Evolutionary conservation across 2,888 invertebrate species (phyloP), one percentile per base, ranked within the genome.

Genomic region (Drosophila anomalipes): DNA sequence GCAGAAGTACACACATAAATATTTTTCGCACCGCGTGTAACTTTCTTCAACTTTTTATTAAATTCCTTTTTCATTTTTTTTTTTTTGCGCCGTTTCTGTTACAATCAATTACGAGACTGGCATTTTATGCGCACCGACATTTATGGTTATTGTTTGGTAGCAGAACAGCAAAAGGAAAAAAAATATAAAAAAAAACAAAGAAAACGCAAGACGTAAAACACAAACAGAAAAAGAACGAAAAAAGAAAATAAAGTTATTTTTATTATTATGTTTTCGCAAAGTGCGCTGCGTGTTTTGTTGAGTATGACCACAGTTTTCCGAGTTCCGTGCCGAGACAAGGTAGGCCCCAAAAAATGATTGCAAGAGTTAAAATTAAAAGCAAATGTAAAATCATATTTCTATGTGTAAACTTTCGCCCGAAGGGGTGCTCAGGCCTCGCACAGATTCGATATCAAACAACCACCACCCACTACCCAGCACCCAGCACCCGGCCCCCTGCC

Each of bases 331-430:
- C 6, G 41, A 39, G 57, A 37, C 69, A 69, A 79, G 81, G 79
- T 79, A 79, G 81, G 81, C 79, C 68, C 68, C 64, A 72, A 72
- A 81, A 86, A 87, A 78, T 89, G 86, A 86, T 90, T 90, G 90
- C 89, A 87, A 88, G 87, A 88, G 87, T 88, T 88, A 88, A 90
- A 87, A 88, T 88, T 88, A 88, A 88, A 88, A 88, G 89, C 90
- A 88, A 88, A 88, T 90, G 87, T 85, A 88, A 88, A 88, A 88
- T 88, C 90, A 90, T 88, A 88, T 88, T 88, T 88, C 87, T 90
- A 90, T 88, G 89, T 88, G 86, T 86, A 87, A 87, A 86, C 90
- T 88, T 88, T 82, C 64, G 77, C 76, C 78, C 28, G 49, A 69
- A 63, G 70, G 69, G 73, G 69, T 66, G 70, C 59, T 30, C 64